These are phyloP conservation scores for Drosophila grimshawi DNA, from an alignment of 1,140 invertebrate species.

Conservation along the genomic window DNA sequence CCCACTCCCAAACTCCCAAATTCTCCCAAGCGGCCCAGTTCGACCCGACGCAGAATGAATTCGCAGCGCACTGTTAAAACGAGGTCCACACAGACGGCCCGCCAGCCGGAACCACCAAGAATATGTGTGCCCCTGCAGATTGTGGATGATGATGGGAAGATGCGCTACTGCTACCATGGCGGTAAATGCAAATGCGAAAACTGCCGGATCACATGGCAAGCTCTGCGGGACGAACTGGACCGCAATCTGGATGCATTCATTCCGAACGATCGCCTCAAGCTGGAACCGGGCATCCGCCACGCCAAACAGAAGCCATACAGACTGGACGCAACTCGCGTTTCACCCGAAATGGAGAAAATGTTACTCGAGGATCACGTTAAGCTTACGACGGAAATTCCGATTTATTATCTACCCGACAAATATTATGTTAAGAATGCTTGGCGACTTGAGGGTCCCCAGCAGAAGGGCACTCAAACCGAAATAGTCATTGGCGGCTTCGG, in stretches of 20 bases:
- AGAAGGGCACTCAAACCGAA: constrained; percentile 62
- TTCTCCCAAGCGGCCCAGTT: constrained; percentile 7
- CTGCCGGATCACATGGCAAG: constrained; percentile 35
- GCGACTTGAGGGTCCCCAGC: constrained; percentile 22
- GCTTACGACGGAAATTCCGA: constrained; percentile 36
- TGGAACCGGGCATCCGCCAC: constrained; percentile 49
- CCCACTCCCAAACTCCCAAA: not conserved
- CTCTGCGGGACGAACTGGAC: constrained; percentile 43
- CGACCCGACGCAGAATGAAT: constrained; percentile 34
- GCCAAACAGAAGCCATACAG: constrained; percentile 54
- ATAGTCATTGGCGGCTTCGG: constrained; percentile 54
- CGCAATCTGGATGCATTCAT: constrained; percentile 48
- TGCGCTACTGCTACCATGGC: constrained; percentile 68
- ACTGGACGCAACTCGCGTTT: constrained; percentile 28
- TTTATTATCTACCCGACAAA: constrained; percentile 55
- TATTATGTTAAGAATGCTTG: constrained; percentile 40
- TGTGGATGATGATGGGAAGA: constrained; percentile 61
- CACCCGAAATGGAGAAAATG: constrained; percentile 37
- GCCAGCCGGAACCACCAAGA: constrained; percentile 30
- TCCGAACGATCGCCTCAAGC: constrained; percentile 22
- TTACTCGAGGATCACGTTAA: constrained; percentile 54
- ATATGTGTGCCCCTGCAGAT: constrained; percentile 54
- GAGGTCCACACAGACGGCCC: constrained; percentile 48
- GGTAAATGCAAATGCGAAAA: constrained; percentile 59
- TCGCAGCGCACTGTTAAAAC: constrained; percentile 40